phyloP scores from a whole-genome alignment of 1,140 invertebrate species.

The Zaprionus capensis region DNA sequence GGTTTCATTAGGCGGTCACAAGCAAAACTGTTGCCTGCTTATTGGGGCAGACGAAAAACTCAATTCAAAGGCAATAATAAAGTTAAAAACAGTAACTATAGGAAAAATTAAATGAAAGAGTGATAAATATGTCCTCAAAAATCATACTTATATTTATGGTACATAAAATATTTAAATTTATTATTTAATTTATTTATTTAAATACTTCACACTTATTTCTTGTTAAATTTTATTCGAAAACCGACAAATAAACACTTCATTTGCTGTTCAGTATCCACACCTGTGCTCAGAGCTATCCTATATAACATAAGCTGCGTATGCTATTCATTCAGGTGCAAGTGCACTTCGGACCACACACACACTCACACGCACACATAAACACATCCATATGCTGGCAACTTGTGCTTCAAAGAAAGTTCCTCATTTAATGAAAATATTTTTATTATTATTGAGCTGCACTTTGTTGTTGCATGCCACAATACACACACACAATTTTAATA shows the following conservation, averaged over 20 bases:
- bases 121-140: background rate
- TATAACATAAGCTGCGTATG: background rate
- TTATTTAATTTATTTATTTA: background rate
- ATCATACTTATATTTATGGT: background rate
- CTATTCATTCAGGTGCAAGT: constrained; percentile 5
- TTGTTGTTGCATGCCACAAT: constrained; percentile 48
- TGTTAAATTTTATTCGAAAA: background rate
- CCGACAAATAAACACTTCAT: background rate
- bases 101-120: background rate
- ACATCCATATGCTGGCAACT: background rate
- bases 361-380: background rate
- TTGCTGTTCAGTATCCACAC: background rate
- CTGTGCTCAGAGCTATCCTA: background rate
- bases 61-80: background rate
- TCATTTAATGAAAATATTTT: constrained; percentile 72
- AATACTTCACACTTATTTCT: background rate
- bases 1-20: constrained; percentile 49
- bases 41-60: background rate
- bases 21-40: constrained; percentile 47
- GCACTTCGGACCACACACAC: background rate
- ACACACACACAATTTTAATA: constrained; percentile 17
- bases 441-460: constrained; percentile 66
- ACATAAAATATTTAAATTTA: background rate
- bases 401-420: constrained; percentile 37
- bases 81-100: background rate